These are phyloP conservation scores for Conopomorpha cramerella DNA, from an alignment of 1,140 invertebrate species.

Conservation along the genomic window DNA sequence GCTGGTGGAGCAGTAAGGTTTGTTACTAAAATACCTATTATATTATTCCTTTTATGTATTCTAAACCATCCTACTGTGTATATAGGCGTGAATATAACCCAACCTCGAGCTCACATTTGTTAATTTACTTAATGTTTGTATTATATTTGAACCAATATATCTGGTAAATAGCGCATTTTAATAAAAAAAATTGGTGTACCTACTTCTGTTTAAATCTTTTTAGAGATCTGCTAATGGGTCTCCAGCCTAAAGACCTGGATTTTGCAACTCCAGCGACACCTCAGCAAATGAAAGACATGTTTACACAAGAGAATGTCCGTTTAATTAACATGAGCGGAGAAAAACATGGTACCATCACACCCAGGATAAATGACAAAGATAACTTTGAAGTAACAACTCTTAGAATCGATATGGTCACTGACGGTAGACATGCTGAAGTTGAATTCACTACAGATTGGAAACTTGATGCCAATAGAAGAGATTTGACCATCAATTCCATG, in stretches of 20 bases:
- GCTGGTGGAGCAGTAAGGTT: conserved; percentile 91
- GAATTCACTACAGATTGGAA: conserved; percentile 95
- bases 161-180: no score
- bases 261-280: conserved; percentile 98
- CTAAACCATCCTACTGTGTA: no score
- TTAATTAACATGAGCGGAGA: conserved; percentile 95
- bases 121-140: conserved; percentile 4
- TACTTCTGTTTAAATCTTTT: no score
- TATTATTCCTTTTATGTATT: no score
- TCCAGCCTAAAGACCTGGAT: conserved; percentile 89
- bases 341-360: conserved; percentile 98
- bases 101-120: no score
- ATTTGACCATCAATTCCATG: conserved; percentile 99
- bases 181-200: no score
- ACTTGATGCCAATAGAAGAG: conserved; percentile 92
- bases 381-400: conserved; percentile 94
- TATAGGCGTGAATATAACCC: no score
- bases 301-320: conserved; percentile 80
- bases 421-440: conserved; percentile 95
- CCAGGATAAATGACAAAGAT: conserved; percentile 92
- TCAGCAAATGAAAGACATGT: conserved; percentile 95
- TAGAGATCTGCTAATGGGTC: conserved; percentile 92
- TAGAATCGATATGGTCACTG: conserved; percentile 88
- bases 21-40: conserved; percentile 6
- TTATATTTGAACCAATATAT: conserved; percentile 5